Evolutionary conservation across 37 sponge, comb jelly and placozoan species (phyloP), one percentile per base, ranked within the genome.

Genomic region (Haliclona indistincta): DNA sequence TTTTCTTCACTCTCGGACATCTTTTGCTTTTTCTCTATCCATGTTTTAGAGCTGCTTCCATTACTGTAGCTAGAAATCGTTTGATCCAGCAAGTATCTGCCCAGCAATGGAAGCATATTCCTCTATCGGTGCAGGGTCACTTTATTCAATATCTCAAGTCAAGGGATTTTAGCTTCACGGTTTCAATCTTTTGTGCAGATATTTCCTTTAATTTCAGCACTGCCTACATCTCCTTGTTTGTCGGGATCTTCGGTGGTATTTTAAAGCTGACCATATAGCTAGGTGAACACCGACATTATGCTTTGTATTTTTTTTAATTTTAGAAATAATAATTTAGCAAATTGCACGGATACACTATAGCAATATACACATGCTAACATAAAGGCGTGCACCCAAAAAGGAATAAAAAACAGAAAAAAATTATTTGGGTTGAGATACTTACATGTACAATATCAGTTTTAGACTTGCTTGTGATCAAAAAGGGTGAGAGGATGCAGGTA

Each of bases 11-110:
- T 1, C 61, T 74, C 11, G 62, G 41, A 32, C 75, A 74, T 26
- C 43, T 44, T 28, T 43, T 74, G 10, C 63, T 74, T 13, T 74
- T 74, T 37, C 43, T 74, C 3, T 74, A 74, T 37, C 75, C 75
- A n/a, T 74, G 75, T 63, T 74, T 74, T 35, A 62, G 75, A 41
- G 75, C 75, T 40, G 75, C 75, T 23, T 44, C 51, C 10, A 51
- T 74, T 7, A 56, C 63, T 4, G 44, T 45, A 8, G 75, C 63
- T 22, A 13, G 63, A 2, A 22, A 6, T 2, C 4, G 10, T 11
- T 25, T 74, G 43, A 74, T 74, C 43, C 58, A 58, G 43, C 40
- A 40, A n/a, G 75, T 74, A 15, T 74, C 63, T 29, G 61, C 37
- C 7, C 63, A 26, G 2, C 20, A 74, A 5, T 61, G 62, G 62